A percentile compares a stretch with the other conserved stretches of the same genome.
phyloP scores from a whole-genome alignment of 2,113 vertebrate species.

The Nothobranchius kuhntae region DNA sequence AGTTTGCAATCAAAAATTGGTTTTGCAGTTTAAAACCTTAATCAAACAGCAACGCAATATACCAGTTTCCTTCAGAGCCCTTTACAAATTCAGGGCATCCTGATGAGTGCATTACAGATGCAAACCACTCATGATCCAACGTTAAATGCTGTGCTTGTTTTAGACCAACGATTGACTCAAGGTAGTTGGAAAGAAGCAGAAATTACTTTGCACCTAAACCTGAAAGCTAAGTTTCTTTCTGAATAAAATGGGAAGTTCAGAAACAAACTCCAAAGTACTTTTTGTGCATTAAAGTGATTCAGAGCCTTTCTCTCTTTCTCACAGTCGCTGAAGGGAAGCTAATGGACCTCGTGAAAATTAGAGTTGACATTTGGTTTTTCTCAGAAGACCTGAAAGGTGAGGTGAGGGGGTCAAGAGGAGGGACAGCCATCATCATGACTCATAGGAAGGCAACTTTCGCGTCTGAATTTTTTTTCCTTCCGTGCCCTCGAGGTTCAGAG shows the following conservation, averaged over 20 bases:
- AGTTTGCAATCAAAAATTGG: background rate
- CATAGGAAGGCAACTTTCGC: slow-evolving; percentile 51
- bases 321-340: slow-evolving; percentile 53
- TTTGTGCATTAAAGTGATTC: slow-evolving; percentile 41
- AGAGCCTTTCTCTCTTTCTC: slow-evolving; percentile 21
- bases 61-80: too few species aligned
- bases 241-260: slow-evolving; percentile 16
- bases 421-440: slow-evolving; percentile 68
- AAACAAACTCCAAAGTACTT: slow-evolving; percentile 33
- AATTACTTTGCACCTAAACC: background rate
- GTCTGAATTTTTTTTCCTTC: slow-evolving; percentile 36
- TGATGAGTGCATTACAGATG: too few species aligned
- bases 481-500: slow-evolving; percentile 25
- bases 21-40: background rate
- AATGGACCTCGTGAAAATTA: slow-evolving; percentile 69
- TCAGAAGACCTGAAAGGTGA: slow-evolving; percentile 52
- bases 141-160: too few species aligned
- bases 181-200: too few species aligned
- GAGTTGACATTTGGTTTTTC: slow-evolving; percentile 65
- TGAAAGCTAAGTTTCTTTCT: background rate
- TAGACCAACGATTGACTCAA: too few species aligned
- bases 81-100: too few species aligned
- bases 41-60: too few species aligned
- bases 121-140: too few species aligned
- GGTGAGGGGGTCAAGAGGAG: slow-evolving; percentile 61